These are phyloP conservation scores for Triplophysa yarkandensis DNA, from an alignment of 2,797 vertebrate species.

Conservation along the genomic window DNA sequence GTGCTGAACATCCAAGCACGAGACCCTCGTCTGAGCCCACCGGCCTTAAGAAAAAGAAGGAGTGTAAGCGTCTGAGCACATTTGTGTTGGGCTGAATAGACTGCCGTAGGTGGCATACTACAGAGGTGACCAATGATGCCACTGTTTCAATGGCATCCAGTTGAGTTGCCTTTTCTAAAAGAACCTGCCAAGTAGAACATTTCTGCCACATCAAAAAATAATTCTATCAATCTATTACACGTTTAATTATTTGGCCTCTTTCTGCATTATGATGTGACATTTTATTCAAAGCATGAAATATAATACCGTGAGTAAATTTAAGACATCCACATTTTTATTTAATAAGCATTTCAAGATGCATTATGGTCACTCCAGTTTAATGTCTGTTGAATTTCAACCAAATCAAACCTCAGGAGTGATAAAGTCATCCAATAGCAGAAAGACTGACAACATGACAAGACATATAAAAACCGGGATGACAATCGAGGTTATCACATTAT, in stretches of 20 bases:
- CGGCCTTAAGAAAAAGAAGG: neutral
- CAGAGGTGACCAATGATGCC: constrained; percentile 1
- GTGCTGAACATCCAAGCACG: neutral
- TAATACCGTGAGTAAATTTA: too few relatives aligned
- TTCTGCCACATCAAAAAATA: neutral
- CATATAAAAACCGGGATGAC: too few relatives aligned
- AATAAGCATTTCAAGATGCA: too few relatives aligned
- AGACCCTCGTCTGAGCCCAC: neutral
- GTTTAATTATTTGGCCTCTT: neutral
- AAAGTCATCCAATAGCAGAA: too few relatives aligned
- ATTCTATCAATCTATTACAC: neutral
- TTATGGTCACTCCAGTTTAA: too few relatives aligned
- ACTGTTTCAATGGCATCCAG: neutral
- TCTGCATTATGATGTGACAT: too few relatives aligned
- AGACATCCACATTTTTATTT: too few relatives aligned
- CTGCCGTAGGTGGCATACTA: neutral
- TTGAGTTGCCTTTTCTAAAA: neutral
- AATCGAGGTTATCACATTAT: too few relatives aligned
- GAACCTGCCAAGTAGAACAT: neutral
- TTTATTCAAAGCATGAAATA: too few relatives aligned
- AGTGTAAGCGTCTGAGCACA: constrained; percentile 66
- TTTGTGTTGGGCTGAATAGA: constrained; percentile 42
- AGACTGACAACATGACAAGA: too few relatives aligned
- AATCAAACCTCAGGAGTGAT: too few relatives aligned
- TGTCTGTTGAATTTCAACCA: too few relatives aligned